phyloP scores from a whole-genome alignment of 2,113 vertebrate species.

The Azemiops feae region DNA sequence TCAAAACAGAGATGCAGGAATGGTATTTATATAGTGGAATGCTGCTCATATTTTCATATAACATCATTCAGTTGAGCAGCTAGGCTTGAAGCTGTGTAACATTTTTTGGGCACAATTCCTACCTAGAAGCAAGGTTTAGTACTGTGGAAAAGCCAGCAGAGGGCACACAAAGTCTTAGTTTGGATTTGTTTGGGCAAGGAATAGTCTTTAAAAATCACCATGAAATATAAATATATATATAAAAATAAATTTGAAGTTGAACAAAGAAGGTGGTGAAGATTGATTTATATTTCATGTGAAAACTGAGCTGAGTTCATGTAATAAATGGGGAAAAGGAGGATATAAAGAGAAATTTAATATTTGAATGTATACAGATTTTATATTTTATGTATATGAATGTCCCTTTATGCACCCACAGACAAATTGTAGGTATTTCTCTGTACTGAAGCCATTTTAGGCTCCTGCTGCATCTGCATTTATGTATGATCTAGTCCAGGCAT shows the following conservation, averaged over 20 bases:
- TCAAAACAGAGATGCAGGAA: neutral
- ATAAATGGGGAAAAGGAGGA: neutral
- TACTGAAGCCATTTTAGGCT: neutral
- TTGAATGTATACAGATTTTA: neutral
- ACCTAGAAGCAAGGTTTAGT: conserved; percentile 9
- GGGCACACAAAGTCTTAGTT: conserved; percentile 22
- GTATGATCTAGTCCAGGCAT: neutral
- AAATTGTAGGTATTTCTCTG: neutral
- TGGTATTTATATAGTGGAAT: neutral
- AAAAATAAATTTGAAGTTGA: neutral
- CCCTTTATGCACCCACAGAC: neutral
- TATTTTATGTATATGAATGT: neutral
- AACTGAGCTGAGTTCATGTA: neutral
- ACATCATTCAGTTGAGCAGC: neutral
- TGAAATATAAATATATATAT: neutral
- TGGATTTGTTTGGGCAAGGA: neutral
- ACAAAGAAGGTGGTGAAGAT: neutral
- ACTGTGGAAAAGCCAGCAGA: conserved; percentile 47
- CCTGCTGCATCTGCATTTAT: neutral
- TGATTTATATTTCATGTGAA: neutral
- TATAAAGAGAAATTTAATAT: neutral
- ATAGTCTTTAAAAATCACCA: neutral
- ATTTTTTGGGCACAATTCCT: neutral
- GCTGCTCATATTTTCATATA: neutral
- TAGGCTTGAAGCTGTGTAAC: neutral